Percentiles rank a stretch among this genome's conserved stretches.
These are phyloP conservation scores for Lanius collurio DNA, from an alignment of 2,113 vertebrate species.

Conservation along the genomic window DNA sequence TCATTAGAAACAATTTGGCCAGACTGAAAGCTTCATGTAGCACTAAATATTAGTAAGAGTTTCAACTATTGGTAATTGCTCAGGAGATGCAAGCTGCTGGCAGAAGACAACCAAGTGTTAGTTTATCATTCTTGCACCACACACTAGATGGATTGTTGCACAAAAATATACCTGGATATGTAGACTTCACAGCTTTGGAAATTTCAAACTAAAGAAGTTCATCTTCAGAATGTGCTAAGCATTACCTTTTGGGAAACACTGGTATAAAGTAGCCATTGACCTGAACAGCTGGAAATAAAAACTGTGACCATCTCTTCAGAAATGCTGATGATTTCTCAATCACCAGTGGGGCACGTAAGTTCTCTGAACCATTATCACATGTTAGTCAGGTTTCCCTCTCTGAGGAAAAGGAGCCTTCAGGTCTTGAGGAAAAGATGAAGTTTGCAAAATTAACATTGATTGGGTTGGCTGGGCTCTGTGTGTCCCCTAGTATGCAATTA, in stretches of 20 bases:
- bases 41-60: neutral
- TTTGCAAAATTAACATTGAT: neutral
- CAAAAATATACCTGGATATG: neutral
- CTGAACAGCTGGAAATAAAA: neutral
- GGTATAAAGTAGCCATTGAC: neutral
- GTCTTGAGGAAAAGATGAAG: neutral
- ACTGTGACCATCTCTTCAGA: neutral
- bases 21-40: neutral
- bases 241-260: neutral
- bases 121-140: neutral
- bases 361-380: neutral
- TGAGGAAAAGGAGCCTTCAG: neutral
- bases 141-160: neutral
- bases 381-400: neutral
- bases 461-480: neutral
- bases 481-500: neutral
- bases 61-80: neutral
- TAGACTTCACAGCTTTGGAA: neutral
- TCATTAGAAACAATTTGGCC: neutral
- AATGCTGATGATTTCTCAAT: neutral
- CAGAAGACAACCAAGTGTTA: neutral
- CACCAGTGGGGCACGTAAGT: neutral
- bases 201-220: neutral
- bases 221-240: neutral
- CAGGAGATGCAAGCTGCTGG: neutral